Percentiles rank a stretch among this genome's conserved stretches.
Conservation (phyloP, 2,113 vertebrate genomes). For the Channa argus region DNA sequence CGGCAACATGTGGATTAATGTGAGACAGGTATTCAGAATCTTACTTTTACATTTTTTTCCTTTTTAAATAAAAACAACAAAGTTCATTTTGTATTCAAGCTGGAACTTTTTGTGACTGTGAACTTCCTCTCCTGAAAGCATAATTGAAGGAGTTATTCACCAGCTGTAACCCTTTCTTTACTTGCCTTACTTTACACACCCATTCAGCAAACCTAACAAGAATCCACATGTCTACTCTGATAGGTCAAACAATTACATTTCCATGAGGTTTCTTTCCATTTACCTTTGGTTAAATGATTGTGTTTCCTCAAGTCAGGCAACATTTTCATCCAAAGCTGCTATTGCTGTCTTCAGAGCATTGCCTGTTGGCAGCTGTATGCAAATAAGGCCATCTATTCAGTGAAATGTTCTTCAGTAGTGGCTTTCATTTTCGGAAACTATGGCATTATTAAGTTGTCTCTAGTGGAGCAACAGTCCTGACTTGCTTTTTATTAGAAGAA, state of each 20-base stretch:
- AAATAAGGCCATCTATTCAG: conserved; percentile 59
- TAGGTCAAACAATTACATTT: background rate
- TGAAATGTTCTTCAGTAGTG: conserved; percentile 32
- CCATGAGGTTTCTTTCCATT: background rate
- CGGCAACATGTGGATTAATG: conserved; percentile 3
- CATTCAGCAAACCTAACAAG: background rate
- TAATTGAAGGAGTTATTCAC: background rate
- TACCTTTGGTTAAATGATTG: background rate
- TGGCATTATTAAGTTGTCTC: background rate
- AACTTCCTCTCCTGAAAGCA: background rate
- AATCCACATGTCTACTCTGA: background rate
- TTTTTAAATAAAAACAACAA: background rate
- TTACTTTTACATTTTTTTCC: background rate
- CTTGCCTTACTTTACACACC: background rate
- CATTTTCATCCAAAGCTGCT: background rate
- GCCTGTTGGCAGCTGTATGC: conserved; percentile 70
- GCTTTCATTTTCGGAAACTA: conserved; percentile 21
- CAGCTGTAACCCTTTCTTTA: background rate
- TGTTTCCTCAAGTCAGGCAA: conserved; percentile 5
- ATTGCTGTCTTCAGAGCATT: conserved; percentile 17
- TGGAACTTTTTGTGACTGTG: background rate
- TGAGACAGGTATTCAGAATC: background rate
- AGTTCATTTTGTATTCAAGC: background rate
- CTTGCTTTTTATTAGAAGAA: no score
- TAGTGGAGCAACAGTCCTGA: background rate